Percentiles rank a stretch among this genome's conserved stretches.
Conservation (phyloP, 2,888 invertebrate genomes). For the Embidobia sp. region DNA sequence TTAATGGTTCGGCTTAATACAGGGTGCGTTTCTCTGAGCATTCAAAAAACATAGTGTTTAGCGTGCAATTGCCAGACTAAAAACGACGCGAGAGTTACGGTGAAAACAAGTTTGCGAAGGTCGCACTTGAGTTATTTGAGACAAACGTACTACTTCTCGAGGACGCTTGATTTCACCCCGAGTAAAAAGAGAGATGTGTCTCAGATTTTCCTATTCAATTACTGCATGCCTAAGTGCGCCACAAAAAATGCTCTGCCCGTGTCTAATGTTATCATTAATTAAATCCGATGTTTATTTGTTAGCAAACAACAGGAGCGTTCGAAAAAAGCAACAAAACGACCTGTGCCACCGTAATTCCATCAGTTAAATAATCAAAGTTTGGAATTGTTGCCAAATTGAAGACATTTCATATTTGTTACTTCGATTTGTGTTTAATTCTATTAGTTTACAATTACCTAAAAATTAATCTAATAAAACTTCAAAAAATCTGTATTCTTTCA, state of each 20-base stretch:
- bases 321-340: too few relatives aligned
- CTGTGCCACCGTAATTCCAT: too few relatives aligned
- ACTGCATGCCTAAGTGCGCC: conserved; percentile 2
- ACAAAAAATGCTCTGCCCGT: conserved; percentile 1
- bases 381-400: too few relatives aligned
- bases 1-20: conserved; percentile 41
- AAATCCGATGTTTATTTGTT: not conserved
- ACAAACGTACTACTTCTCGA: conserved; percentile 57
- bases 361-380: too few relatives aligned
- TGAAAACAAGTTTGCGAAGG: conserved; percentile 63
- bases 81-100: conserved; percentile 41
- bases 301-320: too few relatives aligned
- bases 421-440: too few relatives aligned
- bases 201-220: conserved; percentile 47
- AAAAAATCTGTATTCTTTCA: too few relatives aligned
- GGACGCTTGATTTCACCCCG: conserved; percentile 61
- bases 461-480: too few relatives aligned
- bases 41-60: conserved; percentile 38
- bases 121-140: conserved; percentile 61
- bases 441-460: too few relatives aligned
- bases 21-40: conserved; percentile 48
- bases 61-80: conserved; percentile 16
- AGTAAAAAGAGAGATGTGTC: conserved; percentile 47
- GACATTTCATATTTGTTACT: too few relatives aligned
- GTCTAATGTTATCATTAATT: conserved; percentile 3